A percentile compares a stretch with the other conserved stretches of the same genome.
These are phyloP conservation scores for Drosophila sordidula DNA, from an alignment of 2,888 invertebrate genomes.

Conservation along the genomic window DNA sequence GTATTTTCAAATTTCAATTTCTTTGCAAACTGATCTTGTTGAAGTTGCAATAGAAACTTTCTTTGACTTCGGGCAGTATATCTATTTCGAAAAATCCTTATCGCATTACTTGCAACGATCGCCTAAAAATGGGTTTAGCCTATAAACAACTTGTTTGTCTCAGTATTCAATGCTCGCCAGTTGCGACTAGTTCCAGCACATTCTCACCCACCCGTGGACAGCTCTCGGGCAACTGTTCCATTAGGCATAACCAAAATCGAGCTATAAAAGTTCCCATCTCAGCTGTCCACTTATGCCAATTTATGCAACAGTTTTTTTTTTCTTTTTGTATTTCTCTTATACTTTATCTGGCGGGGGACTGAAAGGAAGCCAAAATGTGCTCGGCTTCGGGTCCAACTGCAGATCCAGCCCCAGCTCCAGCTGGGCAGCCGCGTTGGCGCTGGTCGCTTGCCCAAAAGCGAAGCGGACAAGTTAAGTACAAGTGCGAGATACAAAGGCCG, in stretches of 20 bases:
- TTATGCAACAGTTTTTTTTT: slow-evolving; percentile 58
- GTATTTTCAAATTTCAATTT: too few relatives aligned
- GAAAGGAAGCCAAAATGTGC: slow-evolving; percentile 45
- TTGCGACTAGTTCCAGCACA: slow-evolving; percentile 6
- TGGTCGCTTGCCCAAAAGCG: slow-evolving; percentile 27
- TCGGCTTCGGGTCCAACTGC: neutral
- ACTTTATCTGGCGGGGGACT: slow-evolving; percentile 26
- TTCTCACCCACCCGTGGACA: slow-evolving; percentile 19
- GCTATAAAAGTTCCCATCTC: slow-evolving; percentile 32
- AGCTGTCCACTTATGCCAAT: slow-evolving; percentile 70
- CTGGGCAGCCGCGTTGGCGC: slow-evolving; percentile 46
- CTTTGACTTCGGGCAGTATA: too few relatives aligned
- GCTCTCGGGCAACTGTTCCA: slow-evolving; percentile 26
- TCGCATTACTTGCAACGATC: too few relatives aligned
- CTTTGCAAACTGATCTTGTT: too few relatives aligned
- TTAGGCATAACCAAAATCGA: slow-evolving; percentile 31
- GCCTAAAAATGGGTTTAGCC: too few relatives aligned
- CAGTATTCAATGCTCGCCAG: neutral
- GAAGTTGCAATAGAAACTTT: too few relatives aligned
- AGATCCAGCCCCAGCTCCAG: slow-evolving; percentile 16
- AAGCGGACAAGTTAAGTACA: slow-evolving; percentile 50
- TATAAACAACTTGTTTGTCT: too few relatives aligned
- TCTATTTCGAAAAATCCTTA: too few relatives aligned
- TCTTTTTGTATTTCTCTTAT: neutral
- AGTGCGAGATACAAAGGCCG: slow-evolving; percentile 57